Base-by-base conservation (phyloP, 2,888 invertebrate species). In the Pseudanteris insignis region DNA sequence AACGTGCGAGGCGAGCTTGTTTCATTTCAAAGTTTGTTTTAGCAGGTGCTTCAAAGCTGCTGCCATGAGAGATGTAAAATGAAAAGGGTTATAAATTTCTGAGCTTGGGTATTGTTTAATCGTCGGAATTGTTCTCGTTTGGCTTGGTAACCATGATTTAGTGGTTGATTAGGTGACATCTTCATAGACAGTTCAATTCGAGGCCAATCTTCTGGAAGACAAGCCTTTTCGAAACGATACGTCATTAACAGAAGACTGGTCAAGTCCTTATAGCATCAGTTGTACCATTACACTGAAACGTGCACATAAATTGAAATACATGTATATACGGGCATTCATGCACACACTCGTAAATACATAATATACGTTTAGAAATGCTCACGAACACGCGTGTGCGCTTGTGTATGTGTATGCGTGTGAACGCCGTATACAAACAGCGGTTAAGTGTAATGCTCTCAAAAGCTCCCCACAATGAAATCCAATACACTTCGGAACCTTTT, bases 231-330 rank as follows among this genome's bases (percentile, higher is more conserved):
- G 32, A 32, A 34, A 28, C 43, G 57, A 57, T 57, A 44, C 48
- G 57, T 57, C 57, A 50, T 57, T 57, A 57, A 57, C 57, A 57
- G 57, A 48, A 57, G 43, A 57, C 43, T 57, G 57, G 57, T 57
- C 57, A 57, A 47, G 40, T 25, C 37, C 40, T 37, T 8, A 37
- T 43, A 40, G 37, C 33, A 32, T 48, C 41, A n/a, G n/a, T n/a
- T 12, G 26, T 30, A 29, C 32, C 30, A 36, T 30, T 48, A 26
- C 34, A 13, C n/a, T 18, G 8, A 12, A 6, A n/a, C 29, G 4
- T 5, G n/a, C 14, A 32, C 14, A 13, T 14, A 32, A 6, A 14
- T n/a, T 9, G 26, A 3, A 26, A 26, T 26, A 26, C 2, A 26
- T 26, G 8, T 26, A 26, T 26, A 5, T 26, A n/a, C n/a, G n/a